Percentiles rank a stretch among this genome's conserved stretches.
Evolutionary conservation across 2,113 vertebrate species (phyloP).

Genomic region (Gymnorhina tibicen): DNA sequence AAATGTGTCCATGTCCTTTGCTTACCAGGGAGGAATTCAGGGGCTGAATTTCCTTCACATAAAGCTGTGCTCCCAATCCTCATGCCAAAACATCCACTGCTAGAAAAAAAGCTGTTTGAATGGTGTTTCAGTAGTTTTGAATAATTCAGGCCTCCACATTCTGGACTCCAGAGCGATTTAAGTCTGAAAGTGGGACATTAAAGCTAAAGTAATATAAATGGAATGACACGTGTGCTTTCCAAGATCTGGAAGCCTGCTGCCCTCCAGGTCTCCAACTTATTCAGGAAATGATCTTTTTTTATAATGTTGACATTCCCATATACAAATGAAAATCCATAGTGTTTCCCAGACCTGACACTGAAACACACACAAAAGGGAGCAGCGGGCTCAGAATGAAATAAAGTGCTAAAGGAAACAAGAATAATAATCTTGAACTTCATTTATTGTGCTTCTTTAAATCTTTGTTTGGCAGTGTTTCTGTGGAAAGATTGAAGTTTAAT

Average conservation of each 20-base stretch:
- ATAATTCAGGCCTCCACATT: neutral
- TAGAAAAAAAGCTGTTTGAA: neutral
- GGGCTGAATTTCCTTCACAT: neutral
- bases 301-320: neutral
- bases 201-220: neutral
- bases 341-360: neutral
- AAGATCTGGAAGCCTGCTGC: neutral
- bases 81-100: neutral
- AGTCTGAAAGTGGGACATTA: neutral
- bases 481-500: neutral
- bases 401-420: neutral
- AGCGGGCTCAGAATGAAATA: neutral
- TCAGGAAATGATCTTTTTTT: conserved; percentile 25
- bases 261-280: neutral
- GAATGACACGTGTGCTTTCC: neutral
- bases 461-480: neutral
- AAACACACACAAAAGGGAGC: neutral
- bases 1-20: neutral
- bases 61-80: neutral
- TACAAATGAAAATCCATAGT: neutral
- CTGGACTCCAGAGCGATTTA: neutral
- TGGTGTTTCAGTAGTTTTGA: neutral
- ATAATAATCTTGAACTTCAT: neutral
- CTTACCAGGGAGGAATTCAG: neutral
- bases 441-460: neutral